Evolutionary conservation across 2,797 vertebrate genomes (phyloP).

Genomic region (Micromesistius poutassou): DNA sequence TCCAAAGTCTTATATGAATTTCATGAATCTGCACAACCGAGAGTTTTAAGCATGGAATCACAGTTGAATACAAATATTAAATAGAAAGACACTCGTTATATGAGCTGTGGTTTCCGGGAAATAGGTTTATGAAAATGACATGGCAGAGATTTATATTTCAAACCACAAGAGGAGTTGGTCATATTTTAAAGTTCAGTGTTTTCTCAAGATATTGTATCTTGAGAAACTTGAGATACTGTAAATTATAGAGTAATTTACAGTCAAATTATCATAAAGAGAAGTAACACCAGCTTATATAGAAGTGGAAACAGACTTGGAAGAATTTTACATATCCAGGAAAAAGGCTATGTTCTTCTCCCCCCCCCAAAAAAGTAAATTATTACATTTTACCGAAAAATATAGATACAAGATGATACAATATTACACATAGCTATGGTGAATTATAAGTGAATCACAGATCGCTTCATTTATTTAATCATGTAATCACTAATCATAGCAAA

Average conservation of each 20-base stretch:
- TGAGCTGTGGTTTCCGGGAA: conserved; percentile 31
- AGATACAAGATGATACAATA: conserved; percentile 5
- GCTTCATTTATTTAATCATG: conserved; percentile 44
- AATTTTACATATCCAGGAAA: background rate
- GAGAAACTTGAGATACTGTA: no score
- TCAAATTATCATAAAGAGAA: conserved; percentile 42
- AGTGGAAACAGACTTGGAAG: background rate
- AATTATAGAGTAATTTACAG: conserved; percentile 52
- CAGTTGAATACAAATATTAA: conserved; percentile 4
- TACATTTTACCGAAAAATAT: background rate
- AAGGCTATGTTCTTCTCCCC: background rate
- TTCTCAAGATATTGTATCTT: conserved; percentile 43
- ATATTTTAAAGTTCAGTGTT: background rate
- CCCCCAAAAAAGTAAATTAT: background rate
- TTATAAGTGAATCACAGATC: conserved; percentile 26
- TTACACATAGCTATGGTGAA: background rate
- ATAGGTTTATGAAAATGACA: conserved; percentile 33
- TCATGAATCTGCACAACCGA: background rate
- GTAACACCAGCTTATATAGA: background rate
- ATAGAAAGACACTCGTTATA: conserved; percentile 13
- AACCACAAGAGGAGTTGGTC: conserved; percentile 25
- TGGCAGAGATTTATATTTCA: conserved; percentile 36
- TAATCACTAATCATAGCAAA: conserved; percentile 56
- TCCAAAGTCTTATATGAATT: background rate
- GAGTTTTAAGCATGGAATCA: background rate